phyloP scores from a whole-genome alignment of 1,140 invertebrate species.

The Lysiphlebus fabarum region DNA sequence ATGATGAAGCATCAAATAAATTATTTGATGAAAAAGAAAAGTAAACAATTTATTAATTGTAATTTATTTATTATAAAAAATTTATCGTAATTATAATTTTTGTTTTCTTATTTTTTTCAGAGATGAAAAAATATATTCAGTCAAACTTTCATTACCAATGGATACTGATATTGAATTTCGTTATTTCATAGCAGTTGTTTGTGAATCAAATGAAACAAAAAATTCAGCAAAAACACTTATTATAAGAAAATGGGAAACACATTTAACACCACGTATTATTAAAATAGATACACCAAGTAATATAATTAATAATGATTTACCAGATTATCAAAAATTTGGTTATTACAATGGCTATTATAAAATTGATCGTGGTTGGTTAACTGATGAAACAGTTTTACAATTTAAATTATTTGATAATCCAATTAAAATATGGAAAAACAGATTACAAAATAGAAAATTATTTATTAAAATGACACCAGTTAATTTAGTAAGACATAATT shows the following conservation, averaged over 20 bases:
- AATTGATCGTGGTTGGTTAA: conserved; percentile 83
- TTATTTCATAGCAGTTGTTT: conserved; percentile 67
- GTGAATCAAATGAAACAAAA: conserved; percentile 52
- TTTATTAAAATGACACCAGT: conserved; percentile 76
- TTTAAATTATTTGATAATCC: conserved; percentile 83
- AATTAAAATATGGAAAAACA: conserved; percentile 77
- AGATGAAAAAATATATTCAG: conserved; percentile 42
- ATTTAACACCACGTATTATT: conserved; percentile 66
- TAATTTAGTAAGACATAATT: conserved; percentile 62
- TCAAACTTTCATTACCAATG: conserved; percentile 59
- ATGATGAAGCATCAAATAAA: conserved; percentile 34
- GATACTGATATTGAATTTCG: conserved; percentile 70
- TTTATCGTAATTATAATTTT: too few relatives aligned
- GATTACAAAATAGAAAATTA: conserved; percentile 68
- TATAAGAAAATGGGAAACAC: conserved; percentile 81
- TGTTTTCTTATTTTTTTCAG: conserved; percentile 31
- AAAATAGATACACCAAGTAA: conserved; percentile 48
- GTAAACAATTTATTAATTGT: conserved; percentile 28
- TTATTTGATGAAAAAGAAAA: conserved; percentile 34
- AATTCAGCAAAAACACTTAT: conserved; percentile 59
- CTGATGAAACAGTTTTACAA: conserved; percentile 79
- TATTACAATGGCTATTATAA: conserved; percentile 61
- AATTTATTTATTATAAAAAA: background rate
- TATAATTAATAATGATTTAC: conserved; percentile 35
- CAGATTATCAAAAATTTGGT: conserved; percentile 63